Base-by-base conservation (phyloP, 2,888 invertebrate species). In the Podotricha telesiphe region DNA sequence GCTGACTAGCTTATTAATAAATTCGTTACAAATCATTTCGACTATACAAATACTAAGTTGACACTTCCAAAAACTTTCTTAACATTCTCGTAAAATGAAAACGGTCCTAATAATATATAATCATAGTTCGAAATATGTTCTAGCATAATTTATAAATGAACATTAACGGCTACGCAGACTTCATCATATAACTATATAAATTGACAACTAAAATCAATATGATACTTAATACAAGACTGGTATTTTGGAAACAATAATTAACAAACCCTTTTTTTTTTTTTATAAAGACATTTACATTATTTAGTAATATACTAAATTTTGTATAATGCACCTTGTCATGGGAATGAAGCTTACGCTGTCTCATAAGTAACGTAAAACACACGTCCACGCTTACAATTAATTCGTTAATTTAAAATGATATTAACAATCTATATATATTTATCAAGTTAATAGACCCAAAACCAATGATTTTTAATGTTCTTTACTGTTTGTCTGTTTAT, bases 241-340 rank as follows among this genome's bases (percentile, higher is more conserved):
- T 80, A 84, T 85, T 80, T 82, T 86, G 82, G 86, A 91, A 81
- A 77, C 79, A 86, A 86, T 82, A 70, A 69, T 81, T 85, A 86
- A 83, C 78, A 82, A 84, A 80, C 81, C 83, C 83, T 77, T 80
- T 76, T 77, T 80, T 76, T 79, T 80, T 65, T 51, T 51, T 22
- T 22, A 34, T 55, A 5, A 75, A 51, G 78, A 80, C 91, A 91
- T 91, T 88, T 91, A 91, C 92, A 92, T 84, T 85, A 88, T 90
- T 91, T 91, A 91, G 89, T 91, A 91, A 91, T 91, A 88, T 90
- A 92, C 91, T 91, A 91, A 91, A 91, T 89, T 88, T 89, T 89
- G 85, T 87, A 81, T 87, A 85, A 82, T 79, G 85, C 85, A 83
- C 87, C 87, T 84, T 81, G 74, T 86, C 85, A 87, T 85, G 86